Base-by-base conservation (phyloP, 2,113 vertebrate genomes). In the Peromyscus californicus region DNA sequence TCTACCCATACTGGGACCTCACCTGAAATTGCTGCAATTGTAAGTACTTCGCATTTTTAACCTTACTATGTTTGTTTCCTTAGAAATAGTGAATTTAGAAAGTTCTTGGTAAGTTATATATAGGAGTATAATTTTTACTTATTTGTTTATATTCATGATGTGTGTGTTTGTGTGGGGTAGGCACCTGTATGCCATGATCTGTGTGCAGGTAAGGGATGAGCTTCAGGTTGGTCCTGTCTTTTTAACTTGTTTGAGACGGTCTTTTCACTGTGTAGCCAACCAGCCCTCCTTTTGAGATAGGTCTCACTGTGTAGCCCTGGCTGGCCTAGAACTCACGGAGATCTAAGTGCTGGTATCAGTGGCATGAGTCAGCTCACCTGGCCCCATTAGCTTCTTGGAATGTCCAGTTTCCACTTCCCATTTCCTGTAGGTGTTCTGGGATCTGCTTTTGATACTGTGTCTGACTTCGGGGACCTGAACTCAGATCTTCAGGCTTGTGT, bases 11-110 rank as follows among this genome's bases (percentile, higher is more conserved):
- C 97, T 26, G 67, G 10, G 7, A 96, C 97, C 1, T 0, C 1
- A 13, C 0, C 98, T 95, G 99, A 99, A 98, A 39, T 0, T 0
- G 78, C 86, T 15, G 98, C 99, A 69, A 98, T 89, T 97, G 99
- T 99, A 98, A 98, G 99, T 98, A 80, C 90, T 78, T 76, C 72
- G 83, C 83, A 84, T 90, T 59, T 72, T 80, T 94, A 94, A 0
- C 91, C 69, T 84, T 69, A n/a, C 19, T 93, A 6, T 54, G 72
- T 93, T 92, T 76, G 33, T 90, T 97, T 92, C 13, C 59, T 42
- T 94, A 70, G 57, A 91, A 95, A 80, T 84, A 87, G 0, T 33
- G 82, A 85, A 39, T 94, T 90, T 91, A 45, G 61, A 79, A 95
- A 89, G 67, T 85, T 39, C 72, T 89, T 91, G 51, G 39, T 42